Base-by-base conservation (phyloP, 2,797 vertebrate species). In the Chelon labrosus region DNA sequence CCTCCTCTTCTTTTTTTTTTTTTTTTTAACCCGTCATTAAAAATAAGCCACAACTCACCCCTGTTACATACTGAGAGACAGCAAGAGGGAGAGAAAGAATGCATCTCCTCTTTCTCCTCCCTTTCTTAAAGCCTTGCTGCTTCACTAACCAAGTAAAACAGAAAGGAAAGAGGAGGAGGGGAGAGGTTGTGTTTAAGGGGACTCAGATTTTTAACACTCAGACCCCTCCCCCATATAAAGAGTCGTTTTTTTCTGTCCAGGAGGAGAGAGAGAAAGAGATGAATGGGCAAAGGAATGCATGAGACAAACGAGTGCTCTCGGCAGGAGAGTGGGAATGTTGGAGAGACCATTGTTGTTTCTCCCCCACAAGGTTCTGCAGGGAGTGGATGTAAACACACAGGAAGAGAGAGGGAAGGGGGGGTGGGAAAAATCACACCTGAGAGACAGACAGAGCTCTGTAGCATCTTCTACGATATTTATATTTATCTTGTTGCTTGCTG, bases 311-410 rank as follows among this genome's bases (percentile, higher is more conserved):
- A 93, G 89, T 66, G 85, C 84, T 90, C 92, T 87, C 92, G 77
- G 92, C 93, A 93, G 93, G 92, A 94, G 93, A 92, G 88, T 91
- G 91, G 91, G 94, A 94, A 93, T 94, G 92, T 75, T 80, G 80
- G 82, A 69, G 81, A 73, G 79, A 44, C 83, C 42, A 91, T 93
- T 92, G 91, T 93, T 92, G 91, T 90, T 80, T 73, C 85, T 52
- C 86, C 80, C 79, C 80, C 79, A 53, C 70, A 37, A 75, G 79
- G 75, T 84, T 87, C 77, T 85, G 76, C 80, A 67, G 85, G 83
- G 83, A 87, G 85, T 88, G 83, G 86, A 89, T 86, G 87, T 90
- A 88, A 90, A 91, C 85, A 83, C 70, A 60, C 66, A 62, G 71
- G 82, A 79, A 76, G 71, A 62, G 79, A 64, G 58, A 62, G 51